Base-by-base conservation (phyloP, 2,888 invertebrate species). In the Altica lythri region DNA sequence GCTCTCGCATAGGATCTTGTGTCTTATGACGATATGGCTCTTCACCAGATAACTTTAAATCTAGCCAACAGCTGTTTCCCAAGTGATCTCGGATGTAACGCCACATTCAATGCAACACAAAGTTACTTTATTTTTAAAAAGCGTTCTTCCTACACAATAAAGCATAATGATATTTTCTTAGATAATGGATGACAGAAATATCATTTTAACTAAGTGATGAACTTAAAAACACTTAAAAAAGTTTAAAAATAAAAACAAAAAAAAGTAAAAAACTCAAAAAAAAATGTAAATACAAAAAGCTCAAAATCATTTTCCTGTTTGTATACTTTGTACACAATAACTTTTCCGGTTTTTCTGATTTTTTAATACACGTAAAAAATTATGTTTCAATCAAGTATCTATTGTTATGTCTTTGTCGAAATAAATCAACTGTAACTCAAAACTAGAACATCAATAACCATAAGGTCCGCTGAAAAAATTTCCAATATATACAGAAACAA, bases 31-130 rank as follows among this genome's bases (percentile, higher is more conserved):
- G 50, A 54, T 48, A 44, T 54, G 45, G 32, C 51, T 51, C 35
- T 53, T 32, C 29, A 43, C 22, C 46, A 18, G 51, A 35, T 50
- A 52, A 47, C 47, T 54, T 30, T 48, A 51, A 51, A 54, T 47
- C 53, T 51, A 43, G 54, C 57, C 51, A 47, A 52, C 57, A 57
- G 51, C 57, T 57, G 54, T 51, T 54, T 47, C 43, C 37, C 34
- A 48, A 49, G 32, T 8, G 16, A 40, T 30, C 48, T 29, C 13
- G 16, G 13, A 29, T 38, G 37, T 37, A 40, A 4, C 38, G 40
- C 22, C 13, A 22, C 40, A 22, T 40, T 40, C 6, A 10, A 34
- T n/a, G n/a, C n/a, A n/a, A n/a, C n/a, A n/a, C n/a, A n/a, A n/a
- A n/a, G n/a, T n/a, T n/a, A n/a, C 29, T 29, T n/a, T 29, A 29